Base-by-base conservation (phyloP, 2,797 vertebrate genomes). In the Margarornis squamiger region DNA sequence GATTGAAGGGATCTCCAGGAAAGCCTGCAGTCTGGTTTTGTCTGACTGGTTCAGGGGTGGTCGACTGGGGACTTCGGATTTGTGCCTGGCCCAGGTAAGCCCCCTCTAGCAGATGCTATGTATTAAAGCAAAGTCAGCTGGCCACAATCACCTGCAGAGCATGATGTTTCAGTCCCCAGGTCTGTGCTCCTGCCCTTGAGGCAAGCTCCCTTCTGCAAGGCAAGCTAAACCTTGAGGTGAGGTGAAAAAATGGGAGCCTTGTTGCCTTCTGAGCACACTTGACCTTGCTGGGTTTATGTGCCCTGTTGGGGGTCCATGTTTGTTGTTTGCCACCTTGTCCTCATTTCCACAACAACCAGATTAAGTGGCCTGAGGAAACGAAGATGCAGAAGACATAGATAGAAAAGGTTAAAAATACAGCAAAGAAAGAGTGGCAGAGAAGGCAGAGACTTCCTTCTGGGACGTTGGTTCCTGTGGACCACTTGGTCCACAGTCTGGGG, bases 1-100 rank as follows among this genome's bases (percentile, higher is more conserved):
- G 79, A 58, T 30, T 90, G 89, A 92, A 73, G 61, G 71, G 80
- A 89, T 94, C 78, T 81, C 71, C 0, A 0, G 70, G 80, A 92
- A 95, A 95, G 61, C 59, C 82, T 66, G 65, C 72, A 93, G 83
- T 45, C 62, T 87, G 63, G 34, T 43, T 66, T 52, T 36, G 51
- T 74, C 59, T 80, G 36, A 72, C 43, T 4, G 2, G 30, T 90
- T 78, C 93, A 88, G 58, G 65, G 84, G 86, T 83, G 70, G 92
- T 78, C 57, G 0, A 18, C 17, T 0, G 2, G 54, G 54, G 38
- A 65, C 32, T 32, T 45, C 80, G 84, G 65, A 46, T 82, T 83
- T 83, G 22, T 9, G 20, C 58, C 73, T 83, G 65, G 49, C 45
- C 52, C 59, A 79, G 93, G 84, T 87, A 43, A 92, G n/a, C 16